phyloP scores from a whole-genome alignment of 2,797 vertebrate genomes.

The Thunnus albacares region DNA sequence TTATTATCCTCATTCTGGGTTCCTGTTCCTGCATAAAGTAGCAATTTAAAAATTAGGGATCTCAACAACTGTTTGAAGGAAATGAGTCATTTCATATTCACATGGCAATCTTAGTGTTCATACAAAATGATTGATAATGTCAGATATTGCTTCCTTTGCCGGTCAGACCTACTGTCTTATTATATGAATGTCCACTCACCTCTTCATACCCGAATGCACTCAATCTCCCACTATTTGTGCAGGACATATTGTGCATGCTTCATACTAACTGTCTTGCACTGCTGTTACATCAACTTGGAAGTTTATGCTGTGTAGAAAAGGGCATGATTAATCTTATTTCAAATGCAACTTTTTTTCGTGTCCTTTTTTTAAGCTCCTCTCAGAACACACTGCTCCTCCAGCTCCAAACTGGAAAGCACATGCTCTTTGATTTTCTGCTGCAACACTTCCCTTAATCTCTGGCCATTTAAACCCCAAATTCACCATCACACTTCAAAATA shows the following conservation, averaged over 20 bases:
- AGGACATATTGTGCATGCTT: constrained; percentile 6
- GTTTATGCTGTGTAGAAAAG: constrained; percentile 33
- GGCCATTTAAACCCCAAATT: constrained; percentile 10
- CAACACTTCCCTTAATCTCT: constrained; percentile 27
- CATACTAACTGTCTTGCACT: constrained; percentile 41
- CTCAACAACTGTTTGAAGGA: constrained; percentile 9
- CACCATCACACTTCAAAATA: constrained; percentile 4
- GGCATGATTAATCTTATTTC: constrained; percentile 29
- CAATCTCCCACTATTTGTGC: neutral
- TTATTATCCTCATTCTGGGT: neutral
- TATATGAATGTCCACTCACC: neutral
- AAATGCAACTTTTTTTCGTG: neutral
- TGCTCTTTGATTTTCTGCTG: constrained; percentile 38
- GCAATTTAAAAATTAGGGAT: neutral
- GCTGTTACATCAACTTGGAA: constrained; percentile 63
- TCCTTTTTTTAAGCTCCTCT: constrained; percentile 9
- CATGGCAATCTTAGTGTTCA: constrained; percentile 24
- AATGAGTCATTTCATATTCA: constrained; percentile 34
- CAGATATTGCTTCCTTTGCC: constrained; percentile 9
- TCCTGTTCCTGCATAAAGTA: neutral
- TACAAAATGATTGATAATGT: neutral
- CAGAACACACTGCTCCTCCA: neutral
- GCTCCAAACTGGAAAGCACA: constrained; percentile 11
- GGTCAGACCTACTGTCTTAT: constrained; percentile 18
- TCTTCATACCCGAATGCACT: neutral